phyloP scores from a whole-genome alignment of 2,888 invertebrate genomes.

The Crossocerus cetratus region DNA sequence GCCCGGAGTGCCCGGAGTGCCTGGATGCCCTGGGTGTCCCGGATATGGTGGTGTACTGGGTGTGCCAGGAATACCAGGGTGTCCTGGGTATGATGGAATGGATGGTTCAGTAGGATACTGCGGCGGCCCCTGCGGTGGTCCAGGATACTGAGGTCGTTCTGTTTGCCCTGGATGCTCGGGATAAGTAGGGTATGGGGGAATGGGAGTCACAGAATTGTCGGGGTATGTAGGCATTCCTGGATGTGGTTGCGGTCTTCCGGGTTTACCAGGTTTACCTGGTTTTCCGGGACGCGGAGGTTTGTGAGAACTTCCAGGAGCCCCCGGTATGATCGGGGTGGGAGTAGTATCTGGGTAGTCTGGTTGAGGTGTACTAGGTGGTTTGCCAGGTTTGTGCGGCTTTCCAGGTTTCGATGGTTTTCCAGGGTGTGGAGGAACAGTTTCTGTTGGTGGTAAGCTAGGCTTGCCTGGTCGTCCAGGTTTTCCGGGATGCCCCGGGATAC shows the following conservation, averaged over 20 bases:
- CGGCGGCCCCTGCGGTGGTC: slow-evolving; percentile 66
- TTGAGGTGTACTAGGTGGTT: slow-evolving; percentile 24
- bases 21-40: slow-evolving; percentile 27
- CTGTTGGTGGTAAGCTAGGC: slow-evolving; percentile 20
- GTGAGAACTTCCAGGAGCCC: slow-evolving; percentile 34
- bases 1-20: background rate
- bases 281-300: background rate
- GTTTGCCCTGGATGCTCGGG: slow-evolving; percentile 40
- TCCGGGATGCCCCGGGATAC: slow-evolving; percentile 7
- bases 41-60: slow-evolving; percentile 26
- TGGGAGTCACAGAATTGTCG: too few species aligned
- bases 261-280: background rate
- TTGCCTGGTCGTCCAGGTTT: slow-evolving; percentile 41
- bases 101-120: slow-evolving; percentile 1
- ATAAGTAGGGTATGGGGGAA: slow-evolving; percentile 24
- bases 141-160: slow-evolving; percentile 28
- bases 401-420: slow-evolving; percentile 32
- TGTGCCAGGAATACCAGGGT: slow-evolving; percentile 25
- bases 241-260: background rate
- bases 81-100: background rate
- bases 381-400: slow-evolving; percentile 29
- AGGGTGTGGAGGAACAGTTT: slow-evolving; percentile 3
- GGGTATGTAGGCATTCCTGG: background rate
- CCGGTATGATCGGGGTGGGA: slow-evolving; percentile 53
- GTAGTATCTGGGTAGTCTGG: background rate